These are phyloP conservation scores for Enteromius paludinosus DNA, from an alignment of 2,797 vertebrate genomes.

Conservation along the genomic window DNA sequence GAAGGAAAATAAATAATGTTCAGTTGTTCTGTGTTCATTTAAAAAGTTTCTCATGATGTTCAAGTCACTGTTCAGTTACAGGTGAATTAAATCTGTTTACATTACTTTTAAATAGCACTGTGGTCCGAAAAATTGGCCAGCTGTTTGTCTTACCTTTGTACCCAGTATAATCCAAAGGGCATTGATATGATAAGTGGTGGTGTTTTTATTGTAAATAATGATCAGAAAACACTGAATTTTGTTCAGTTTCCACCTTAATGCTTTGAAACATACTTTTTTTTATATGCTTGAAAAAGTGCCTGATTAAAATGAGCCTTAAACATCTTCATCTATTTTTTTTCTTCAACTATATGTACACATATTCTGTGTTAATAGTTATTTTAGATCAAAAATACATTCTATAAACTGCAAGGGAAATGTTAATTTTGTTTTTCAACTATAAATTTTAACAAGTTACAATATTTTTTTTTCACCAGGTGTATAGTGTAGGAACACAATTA, in stretches of 20 bases:
- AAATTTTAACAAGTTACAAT: not conserved
- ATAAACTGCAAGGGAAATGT: not conserved
- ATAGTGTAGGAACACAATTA: not conserved
- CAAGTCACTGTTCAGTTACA: constrained; percentile 34
- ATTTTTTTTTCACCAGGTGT: not conserved
- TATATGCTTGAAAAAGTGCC: constrained; percentile 75
- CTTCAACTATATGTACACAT: not conserved
- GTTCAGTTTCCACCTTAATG: constrained; percentile 2
- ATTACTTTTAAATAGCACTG: constrained; percentile 32
- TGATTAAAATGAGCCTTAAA: constrained; percentile 73
- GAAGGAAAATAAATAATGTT: constrained; percentile 55
- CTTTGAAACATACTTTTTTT: constrained; percentile 36
- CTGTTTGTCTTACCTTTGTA: constrained; percentile 37
- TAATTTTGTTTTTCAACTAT: not conserved
- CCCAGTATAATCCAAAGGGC: constrained; percentile 24
- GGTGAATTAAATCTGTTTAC: constrained; percentile 34
- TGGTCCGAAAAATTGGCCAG: constrained; percentile 17
- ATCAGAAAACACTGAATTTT: constrained; percentile 18
- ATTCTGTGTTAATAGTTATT: not conserved
- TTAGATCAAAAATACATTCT: not conserved
- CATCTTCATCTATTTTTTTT: constrained; percentile 45
- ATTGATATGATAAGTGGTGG: constrained; percentile 26
- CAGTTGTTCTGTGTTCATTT: constrained; percentile 44
- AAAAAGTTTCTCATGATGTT: constrained; percentile 46
- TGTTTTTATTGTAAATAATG: constrained; percentile 43